Evolutionary conservation across 2,888 invertebrate genomes (phyloP), one percentile per base, ranked within the genome.

Genomic region (Oscheius sp.): DNA sequence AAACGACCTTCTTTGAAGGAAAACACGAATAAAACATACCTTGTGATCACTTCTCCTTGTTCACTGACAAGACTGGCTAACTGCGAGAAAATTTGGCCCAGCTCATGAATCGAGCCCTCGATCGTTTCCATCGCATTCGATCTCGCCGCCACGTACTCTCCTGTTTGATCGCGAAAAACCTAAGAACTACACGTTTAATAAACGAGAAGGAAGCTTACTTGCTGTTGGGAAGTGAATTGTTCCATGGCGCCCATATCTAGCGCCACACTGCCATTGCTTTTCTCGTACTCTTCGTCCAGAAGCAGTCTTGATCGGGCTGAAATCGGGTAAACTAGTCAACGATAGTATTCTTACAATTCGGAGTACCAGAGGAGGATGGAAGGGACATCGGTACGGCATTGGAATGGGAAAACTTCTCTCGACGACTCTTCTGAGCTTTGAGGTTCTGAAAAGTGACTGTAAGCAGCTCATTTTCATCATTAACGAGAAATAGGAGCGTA

Each of bases 91-190:
- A 99, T 98, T 11, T 95, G 95, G n/a, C 99, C 99, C 62, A 99
- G 91, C 72, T 99, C 99, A 13, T 98, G 96, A 87, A 99, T 98
- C 29, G 98, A 98, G 68, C 95, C 95, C 91, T 99, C 99, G 88
- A 99, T 99, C 90, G 95, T 96, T 90, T 98, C 96, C 97, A 99
- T 98, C 0, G 98, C 96, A 90, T 96, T 96, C 53, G 96, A 96
- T 86, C 99, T 92, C 87, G 94, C 94, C 88, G 95, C 94, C 55
- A 78, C 79, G 48, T 82, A 82, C 32, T 79, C 77, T 32, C 76
- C 59, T 21, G 50, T 62, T 51, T 74, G 74, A 68, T 74, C 59
- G 32, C 68, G 68, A 10, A 33, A 35, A 32, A 62, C 59, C 70
- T 68, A 37, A 55, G 53, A 37, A 1, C 7, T 62, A 11, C 37